phyloP scores from a whole-genome alignment of 2,113 vertebrate genomes.

The Cottus gobio region DNA sequence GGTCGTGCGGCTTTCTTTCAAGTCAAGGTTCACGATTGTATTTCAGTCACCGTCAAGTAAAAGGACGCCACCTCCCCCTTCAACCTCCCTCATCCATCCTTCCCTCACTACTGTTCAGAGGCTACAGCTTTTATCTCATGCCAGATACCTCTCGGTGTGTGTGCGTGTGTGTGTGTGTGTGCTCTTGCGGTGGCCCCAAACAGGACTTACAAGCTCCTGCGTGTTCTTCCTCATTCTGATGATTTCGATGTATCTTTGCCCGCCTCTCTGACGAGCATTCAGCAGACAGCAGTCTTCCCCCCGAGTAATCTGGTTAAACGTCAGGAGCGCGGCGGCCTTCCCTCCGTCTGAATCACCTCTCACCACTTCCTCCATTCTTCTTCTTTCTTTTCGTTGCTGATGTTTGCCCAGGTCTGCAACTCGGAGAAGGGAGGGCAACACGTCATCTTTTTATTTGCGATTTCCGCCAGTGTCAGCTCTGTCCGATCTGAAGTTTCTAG shows the following conservation, averaged over 20 bases:
- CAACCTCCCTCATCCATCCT: neutral
- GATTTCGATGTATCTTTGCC: slow-evolving; percentile 14
- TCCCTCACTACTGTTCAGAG: slow-evolving; percentile 30
- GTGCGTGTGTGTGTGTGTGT: slow-evolving; percentile 39
- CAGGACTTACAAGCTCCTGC: neutral
- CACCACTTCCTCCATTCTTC: slow-evolving; percentile 1
- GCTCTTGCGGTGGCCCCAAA: neutral
- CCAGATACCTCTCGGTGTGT: too few relatives aligned
- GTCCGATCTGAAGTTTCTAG: slow-evolving; percentile 32
- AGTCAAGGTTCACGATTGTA: slow-evolving; percentile 66
- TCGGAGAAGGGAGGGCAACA: neutral
- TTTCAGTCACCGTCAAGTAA: slow-evolving; percentile 52
- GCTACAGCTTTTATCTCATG: slow-evolving; percentile 64
- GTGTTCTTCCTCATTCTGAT: slow-evolving; percentile 39
- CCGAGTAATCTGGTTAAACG: slow-evolving; percentile 35
- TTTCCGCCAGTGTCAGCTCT: slow-evolving; percentile 43
- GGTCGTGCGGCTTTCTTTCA: slow-evolving; percentile 49
- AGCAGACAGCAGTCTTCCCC: slow-evolving; percentile 8
- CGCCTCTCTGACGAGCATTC: neutral
- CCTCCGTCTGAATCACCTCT: slow-evolving; percentile 9
- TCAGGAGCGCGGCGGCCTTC: slow-evolving; percentile 17
- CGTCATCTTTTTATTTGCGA: slow-evolving; percentile 47
- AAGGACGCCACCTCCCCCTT: slow-evolving; percentile 41
- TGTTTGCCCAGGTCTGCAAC: slow-evolving; percentile 15
- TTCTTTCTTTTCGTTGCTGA: neutral